Percentiles rank a stretch among this genome's conserved stretches.
Conservation (phyloP, 2,797 vertebrate genomes). For the Danio albolineatus region DNA sequence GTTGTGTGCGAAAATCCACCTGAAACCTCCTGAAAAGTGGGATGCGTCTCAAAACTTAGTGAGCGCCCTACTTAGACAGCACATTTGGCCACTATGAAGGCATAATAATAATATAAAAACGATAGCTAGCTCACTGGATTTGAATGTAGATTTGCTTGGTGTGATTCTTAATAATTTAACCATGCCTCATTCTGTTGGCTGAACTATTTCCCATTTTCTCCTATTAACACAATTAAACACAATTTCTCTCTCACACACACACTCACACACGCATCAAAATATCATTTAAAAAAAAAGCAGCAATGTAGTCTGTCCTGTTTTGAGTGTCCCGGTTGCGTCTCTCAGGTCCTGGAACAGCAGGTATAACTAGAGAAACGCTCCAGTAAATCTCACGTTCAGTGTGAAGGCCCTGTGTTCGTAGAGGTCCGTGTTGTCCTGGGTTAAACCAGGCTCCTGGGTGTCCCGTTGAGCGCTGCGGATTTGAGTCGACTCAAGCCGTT, state of each 20-base stretch:
- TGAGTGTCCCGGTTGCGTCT: constrained; percentile 21
- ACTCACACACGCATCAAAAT: constrained; percentile 4
- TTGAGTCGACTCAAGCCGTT: constrained; percentile 72
- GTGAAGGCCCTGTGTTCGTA: constrained; percentile 19
- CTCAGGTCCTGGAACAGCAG: constrained; percentile 29
- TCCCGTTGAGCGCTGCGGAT: constrained; percentile 92
- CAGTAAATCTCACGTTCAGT: constrained; percentile 30
- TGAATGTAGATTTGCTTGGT: not conserved
- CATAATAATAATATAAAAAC: not conserved
- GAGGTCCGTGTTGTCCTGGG: constrained; percentile 52
- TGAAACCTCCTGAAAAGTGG: constrained; percentile 8
- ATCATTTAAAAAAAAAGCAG: constrained; percentile 41
- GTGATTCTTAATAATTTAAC: not conserved
- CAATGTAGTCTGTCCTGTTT: constrained; percentile 26
- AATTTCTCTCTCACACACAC: not conserved
- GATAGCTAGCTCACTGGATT: not conserved
- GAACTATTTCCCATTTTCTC: constrained; percentile 1
- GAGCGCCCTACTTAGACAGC: not conserved
- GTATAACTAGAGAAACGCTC: constrained; percentile 14
- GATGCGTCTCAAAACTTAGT: not conserved
- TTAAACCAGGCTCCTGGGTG: constrained; percentile 85
- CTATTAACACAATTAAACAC: not conserved
- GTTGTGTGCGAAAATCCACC: not conserved
- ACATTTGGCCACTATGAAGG: not conserved
- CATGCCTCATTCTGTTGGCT: constrained; percentile 5